Evolutionary conservation across 2,113 vertebrate genomes (phyloP).

Genomic region (Channa maculata): DNA sequence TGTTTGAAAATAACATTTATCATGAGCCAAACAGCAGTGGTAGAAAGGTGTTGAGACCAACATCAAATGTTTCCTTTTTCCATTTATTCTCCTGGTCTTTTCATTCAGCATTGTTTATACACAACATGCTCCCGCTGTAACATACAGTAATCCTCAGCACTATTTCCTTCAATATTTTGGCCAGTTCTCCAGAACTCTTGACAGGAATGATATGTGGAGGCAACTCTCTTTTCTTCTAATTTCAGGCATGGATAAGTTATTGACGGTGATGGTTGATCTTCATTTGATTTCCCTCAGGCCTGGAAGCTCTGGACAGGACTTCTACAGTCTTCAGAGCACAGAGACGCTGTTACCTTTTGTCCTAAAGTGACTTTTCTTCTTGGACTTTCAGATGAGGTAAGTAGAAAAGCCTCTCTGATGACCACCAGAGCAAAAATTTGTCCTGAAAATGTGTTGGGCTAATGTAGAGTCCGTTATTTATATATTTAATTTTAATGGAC

Average conservation of each 20-base stretch:
- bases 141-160: no score
- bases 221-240: slow-evolving; percentile 40
- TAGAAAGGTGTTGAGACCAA: neutral
- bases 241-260: slow-evolving; percentile 66
- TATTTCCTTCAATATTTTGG: neutral
- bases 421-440: neutral
- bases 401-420: slow-evolving; percentile 12
- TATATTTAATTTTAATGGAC: neutral
- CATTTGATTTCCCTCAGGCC: slow-evolving; percentile 33
- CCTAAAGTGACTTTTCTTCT: slow-evolving; percentile 1
- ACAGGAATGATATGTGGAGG: slow-evolving; percentile 19
- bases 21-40: no score
- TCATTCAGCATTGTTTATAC: slow-evolving; percentile 1
- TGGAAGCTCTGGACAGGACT: neutral
- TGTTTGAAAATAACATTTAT: no score
- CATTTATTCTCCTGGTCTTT: neutral
- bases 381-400: neutral
- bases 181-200: neutral
- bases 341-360: neutral
- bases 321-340: slow-evolving; percentile 3
- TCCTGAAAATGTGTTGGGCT: neutral
- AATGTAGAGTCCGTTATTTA: neutral
- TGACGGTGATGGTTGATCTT: slow-evolving; percentile 35
- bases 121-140: neutral
- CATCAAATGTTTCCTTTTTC: neutral